Base-by-base conservation (phyloP, 2,888 invertebrate species). In the Oxystoma pomonae region DNA sequence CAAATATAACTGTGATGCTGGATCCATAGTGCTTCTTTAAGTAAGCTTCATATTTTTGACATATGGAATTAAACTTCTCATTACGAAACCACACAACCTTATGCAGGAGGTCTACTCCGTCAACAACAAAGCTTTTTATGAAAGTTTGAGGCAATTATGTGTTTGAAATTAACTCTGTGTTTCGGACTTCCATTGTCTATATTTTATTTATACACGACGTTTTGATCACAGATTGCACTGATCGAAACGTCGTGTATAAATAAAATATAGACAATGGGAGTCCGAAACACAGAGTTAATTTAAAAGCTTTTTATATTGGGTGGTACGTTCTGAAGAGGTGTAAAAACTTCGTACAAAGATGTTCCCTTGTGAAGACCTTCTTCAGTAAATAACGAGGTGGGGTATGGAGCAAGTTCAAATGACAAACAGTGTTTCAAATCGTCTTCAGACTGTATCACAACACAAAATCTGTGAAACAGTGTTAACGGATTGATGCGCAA, bases 351-450 rank as follows among this genome's bases (percentile, higher is more conserved):
- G 65, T 66, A 66, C 61, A n/a, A n/a, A n/a, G n/a, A n/a, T n/a
- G n/a, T 67, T 63, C 70, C 66, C 72, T 72, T 70, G 60, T 68
- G 70, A 66, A 57, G 35, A 65, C 65, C 64, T 64, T 67, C 62
- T n/a, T n/a, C n/a, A n/a, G n/a, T n/a, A 65, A 65, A 67, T 58
- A 67, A 55, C 19, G 67, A 22, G 59, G 51, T 56, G 16, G 61
- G 61, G 69, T 71, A 73, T 65, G 75, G 72, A 61, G 70, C 68
- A 57, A 73, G 68, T 65, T 75, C 72, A 63, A 73, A 72, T 64
- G 65, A 51, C 35, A 67, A 67, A 64, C 65, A 69, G 52, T 65
- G 20, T 58, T 61, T 5, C 7, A 61, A 20, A 60, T 55, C 50
- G 35, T 61, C 53, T 62, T 70, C 65, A 67, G 69, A 67, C 57